These are phyloP conservation scores for Pachyramphus minor DNA, from an alignment of 2,113 vertebrate species.

Conservation along the genomic window DNA sequence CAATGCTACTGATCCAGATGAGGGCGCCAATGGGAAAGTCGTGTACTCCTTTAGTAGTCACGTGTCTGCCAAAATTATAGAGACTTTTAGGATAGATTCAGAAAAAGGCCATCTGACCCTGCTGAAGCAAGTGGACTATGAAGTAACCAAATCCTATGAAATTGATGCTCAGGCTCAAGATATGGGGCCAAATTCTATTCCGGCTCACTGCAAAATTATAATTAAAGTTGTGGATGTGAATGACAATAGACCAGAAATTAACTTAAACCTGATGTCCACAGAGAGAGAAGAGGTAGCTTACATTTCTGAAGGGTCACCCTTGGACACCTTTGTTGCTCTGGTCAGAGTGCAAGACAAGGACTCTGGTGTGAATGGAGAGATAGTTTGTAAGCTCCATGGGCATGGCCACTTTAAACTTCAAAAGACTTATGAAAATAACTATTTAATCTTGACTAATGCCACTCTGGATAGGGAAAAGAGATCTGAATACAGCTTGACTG, in stretches of 20 bases:
- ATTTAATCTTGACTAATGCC: constrained; percentile 93
- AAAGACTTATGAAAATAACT: constrained; percentile 95
- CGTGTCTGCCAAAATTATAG: constrained; percentile 86
- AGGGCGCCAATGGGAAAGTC: constrained; percentile 93
- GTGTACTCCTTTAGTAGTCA: constrained; percentile 95
- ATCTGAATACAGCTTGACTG: constrained; percentile 93
- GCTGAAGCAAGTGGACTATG: constrained; percentile 91
- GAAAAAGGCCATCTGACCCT: constrained; percentile 91
- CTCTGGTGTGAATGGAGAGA: constrained; percentile 87
- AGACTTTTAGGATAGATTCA: constrained; percentile 90
- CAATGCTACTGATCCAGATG: constrained; percentile 97
- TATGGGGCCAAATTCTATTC: constrained; percentile 94
- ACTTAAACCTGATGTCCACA: constrained; percentile 91
- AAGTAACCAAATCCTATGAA: constrained; percentile 87
- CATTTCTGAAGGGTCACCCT: constrained; percentile 88
- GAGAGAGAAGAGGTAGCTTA: constrained; percentile 92
- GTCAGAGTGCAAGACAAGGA: constrained; percentile 94
- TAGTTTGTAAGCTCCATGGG: constrained; percentile 89
- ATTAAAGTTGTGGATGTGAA: constrained; percentile 95
- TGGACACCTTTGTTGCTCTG: constrained; percentile 92
- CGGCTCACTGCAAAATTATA: constrained; percentile 94
- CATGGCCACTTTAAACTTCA: constrained; percentile 95
- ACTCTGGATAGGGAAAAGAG: constrained; percentile 92
- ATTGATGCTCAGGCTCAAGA: constrained; percentile 95
- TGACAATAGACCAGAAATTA: constrained; percentile 96